phyloP scores from a whole-genome alignment of 2,113 vertebrate species.

The Tupaia tana region DNA sequence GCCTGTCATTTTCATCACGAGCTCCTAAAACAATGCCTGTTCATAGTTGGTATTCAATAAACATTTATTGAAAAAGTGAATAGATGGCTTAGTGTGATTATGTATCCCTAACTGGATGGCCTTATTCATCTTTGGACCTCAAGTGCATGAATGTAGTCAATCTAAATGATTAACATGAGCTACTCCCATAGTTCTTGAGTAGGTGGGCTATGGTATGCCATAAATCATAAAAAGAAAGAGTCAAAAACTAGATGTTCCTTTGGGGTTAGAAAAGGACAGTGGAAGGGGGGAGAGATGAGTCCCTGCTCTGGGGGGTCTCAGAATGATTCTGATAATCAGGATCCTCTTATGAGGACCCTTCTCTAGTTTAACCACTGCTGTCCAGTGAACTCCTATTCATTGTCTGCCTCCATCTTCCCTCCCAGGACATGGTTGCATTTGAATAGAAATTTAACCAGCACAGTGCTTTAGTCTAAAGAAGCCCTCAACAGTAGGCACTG shows the following conservation, averaged over 20 bases:
- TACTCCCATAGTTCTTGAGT: not conserved
- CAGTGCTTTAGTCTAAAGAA: not conserved
- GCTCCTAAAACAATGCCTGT: not conserved
- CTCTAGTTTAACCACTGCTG: not conserved
- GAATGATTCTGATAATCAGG: not conserved
- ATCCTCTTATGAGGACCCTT: not conserved
- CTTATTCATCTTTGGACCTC: not conserved
- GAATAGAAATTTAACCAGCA: not conserved
- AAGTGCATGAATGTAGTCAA: not conserved
- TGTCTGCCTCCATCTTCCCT: not conserved
- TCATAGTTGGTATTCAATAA: not conserved
- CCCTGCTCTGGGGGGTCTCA: not conserved
- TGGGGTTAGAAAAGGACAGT: not conserved
- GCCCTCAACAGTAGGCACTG: not conserved
- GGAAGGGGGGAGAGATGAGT: not conserved
- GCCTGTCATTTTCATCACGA: not conserved
- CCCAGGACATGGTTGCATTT: not conserved
- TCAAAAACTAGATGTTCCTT: not conserved
- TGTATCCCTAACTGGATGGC: not conserved
- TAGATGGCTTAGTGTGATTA: not conserved
- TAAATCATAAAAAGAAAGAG: not conserved
- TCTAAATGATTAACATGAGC: not conserved
- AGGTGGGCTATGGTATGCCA: accelerated
- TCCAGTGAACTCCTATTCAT: not conserved
- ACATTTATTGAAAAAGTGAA: constrained; percentile 23